A percentile compares a stretch with the other conserved stretches of the same genome.
Conservation (phyloP, 2,888 invertebrate genomes). For the Orthosia incerta region DNA sequence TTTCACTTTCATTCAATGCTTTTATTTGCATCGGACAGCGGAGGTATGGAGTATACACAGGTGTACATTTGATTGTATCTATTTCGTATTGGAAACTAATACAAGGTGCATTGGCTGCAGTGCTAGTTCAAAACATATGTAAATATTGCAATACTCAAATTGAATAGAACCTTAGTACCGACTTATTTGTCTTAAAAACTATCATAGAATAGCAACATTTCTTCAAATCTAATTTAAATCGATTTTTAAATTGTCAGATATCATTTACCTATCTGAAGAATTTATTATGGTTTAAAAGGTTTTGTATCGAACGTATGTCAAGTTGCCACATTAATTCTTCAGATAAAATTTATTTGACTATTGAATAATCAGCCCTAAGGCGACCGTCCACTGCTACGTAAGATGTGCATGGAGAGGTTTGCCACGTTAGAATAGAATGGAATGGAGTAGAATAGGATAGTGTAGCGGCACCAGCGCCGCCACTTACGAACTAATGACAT, state of each 20-base stretch:
- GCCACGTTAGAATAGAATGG: no score
- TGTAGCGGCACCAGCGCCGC: no score
- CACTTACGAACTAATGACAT: no score
- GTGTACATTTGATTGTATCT: slow-evolving; percentile 20
- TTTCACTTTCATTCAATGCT: slow-evolving; percentile 48
- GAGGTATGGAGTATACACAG: background rate
- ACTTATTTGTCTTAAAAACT: background rate
- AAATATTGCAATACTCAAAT: background rate
- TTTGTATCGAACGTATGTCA: background rate
- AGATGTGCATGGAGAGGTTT: no score
- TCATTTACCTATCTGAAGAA: background rate
- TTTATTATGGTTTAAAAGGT: background rate
- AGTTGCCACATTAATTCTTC: background rate
- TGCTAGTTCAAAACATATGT: background rate
- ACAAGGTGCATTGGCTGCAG: background rate
- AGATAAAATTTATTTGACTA: background rate
- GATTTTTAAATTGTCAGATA: background rate
- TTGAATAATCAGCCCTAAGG: no score
- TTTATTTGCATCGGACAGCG: slow-evolving; percentile 41
- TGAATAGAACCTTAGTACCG: background rate
- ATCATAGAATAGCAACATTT: no score
- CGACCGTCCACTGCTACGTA: no score
- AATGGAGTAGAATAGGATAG: no score
- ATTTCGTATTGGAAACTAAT: slow-evolving; percentile 16
- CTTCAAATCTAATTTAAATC: background rate